Evolutionary conservation across 2,113 vertebrate genomes (phyloP), one percentile per base, ranked within the genome.

Genomic region (Laterallus jamaicensis): DNA sequence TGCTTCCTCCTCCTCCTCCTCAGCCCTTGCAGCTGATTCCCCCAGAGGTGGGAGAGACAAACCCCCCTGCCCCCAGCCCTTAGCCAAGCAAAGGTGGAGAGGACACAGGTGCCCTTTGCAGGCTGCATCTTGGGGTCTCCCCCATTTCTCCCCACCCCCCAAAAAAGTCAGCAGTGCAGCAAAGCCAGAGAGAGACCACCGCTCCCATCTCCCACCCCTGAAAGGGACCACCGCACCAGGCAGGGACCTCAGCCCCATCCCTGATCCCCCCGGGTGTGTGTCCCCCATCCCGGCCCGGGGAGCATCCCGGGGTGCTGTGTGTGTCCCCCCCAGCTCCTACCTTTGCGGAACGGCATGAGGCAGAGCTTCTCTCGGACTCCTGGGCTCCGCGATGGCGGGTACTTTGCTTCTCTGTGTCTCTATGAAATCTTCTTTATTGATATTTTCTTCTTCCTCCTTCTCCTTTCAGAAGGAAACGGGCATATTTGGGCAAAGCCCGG

Each of bases 301-400:
- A 32, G 26, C 68, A 63, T 15, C 69, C 78, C 12, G 55, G 70
- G 69, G 11, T 69, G 82, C 52, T 35, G 20, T 22, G 10, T 3
- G 0, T 2, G 25, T 15, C 17, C 18, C 42, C 49, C 2, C n/a
- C 91, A 76, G 21, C 62, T 67, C 94, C 79, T 94, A 97, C 97
- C 96, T 97, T 94, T 97, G 85, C 95, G 92, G 91, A 92, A 94
- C 44, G 96, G 90, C 96, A 97, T 97, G 78, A 64, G 82, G 75
- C 70, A 50, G 70, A 12, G 66, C 54, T 91, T 82, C 15, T 12
- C 80, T 94, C 32, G 59, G 86, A 7, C 24, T 10, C n/a, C 37
- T 7, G 87, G 35, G 11, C n/a, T 62, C 74, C 11, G 8, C 40
- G 10, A 39, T 2, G 2, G 24, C 17, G 11, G 66, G 2, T 24